These are phyloP conservation scores for Amazona vittata DNA, from an alignment of 2,113 vertebrate genomes.

Conservation along the genomic window DNA sequence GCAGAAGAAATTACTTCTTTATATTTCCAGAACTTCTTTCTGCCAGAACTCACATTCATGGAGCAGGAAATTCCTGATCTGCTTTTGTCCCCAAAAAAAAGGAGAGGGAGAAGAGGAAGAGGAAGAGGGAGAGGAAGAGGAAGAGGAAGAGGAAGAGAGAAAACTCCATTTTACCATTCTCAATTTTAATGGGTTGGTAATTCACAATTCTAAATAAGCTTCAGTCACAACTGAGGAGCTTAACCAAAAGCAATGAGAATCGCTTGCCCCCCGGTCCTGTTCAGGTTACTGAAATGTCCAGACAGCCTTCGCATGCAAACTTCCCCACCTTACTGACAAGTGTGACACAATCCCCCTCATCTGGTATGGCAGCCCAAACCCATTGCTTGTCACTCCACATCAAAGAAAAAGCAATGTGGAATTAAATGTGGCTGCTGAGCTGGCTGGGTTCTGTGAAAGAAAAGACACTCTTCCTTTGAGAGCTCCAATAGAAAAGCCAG, in stretches of 20 bases:
- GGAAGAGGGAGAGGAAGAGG: no score
- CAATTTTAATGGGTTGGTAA: not conserved
- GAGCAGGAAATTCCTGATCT: not conserved
- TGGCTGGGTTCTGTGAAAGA: not conserved
- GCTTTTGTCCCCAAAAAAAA: not conserved
- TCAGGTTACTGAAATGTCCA: not conserved
- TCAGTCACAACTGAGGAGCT: not conserved
- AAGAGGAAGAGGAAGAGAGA: not conserved
- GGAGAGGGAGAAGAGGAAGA: not conserved
- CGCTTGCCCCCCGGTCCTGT: not conserved
- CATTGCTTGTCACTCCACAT: constrained; percentile 21
- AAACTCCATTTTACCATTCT: not conserved
- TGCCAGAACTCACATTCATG: not conserved
- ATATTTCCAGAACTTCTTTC: not conserved
- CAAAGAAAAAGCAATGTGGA: constrained; percentile 14
- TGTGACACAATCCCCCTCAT: not conserved
- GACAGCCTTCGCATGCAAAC: not conserved
- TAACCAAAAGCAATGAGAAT: not conserved
- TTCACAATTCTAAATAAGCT: not conserved
- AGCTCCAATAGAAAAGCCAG: constrained; percentile 60
- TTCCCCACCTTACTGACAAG: not conserved
- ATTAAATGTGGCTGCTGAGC: constrained; percentile 63
- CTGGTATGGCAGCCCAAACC: not conserved
- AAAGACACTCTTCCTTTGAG: constrained; percentile 38
- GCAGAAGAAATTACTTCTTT: not conserved